Evolutionary conservation across 1,140 invertebrate species (phyloP), one percentile per base, ranked within the genome.

Genomic region (Pentalonia nigronervosa): DNA sequence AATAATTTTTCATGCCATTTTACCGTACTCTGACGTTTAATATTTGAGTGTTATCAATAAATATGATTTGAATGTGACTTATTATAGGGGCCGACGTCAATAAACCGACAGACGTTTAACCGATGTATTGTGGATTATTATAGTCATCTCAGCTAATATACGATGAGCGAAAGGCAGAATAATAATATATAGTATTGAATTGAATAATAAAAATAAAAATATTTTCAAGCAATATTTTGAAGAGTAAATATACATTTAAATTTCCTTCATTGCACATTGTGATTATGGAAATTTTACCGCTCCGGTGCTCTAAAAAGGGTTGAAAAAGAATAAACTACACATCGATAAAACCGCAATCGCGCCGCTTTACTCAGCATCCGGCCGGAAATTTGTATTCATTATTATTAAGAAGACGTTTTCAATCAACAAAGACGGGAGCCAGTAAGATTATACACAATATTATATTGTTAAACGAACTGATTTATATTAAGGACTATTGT

Each of bases 371-470:
- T n/a, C 60, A 34, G 60, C 60, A 76, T 76, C 60, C 60, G 30
- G 30, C 60, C 60, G 60, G 60, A 76, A 76, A 76, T 76, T 76
- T 76, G 60, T 76, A 76, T 76, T 76, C 60, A 76, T 76, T 76
- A 76, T 76, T 76, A 76, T 76, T 76, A 76, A 76, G 60, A n/a
- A 76, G 60, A 76, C 60, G n/a, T 76, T 76, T 76, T 76, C 60
- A 76, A 76, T 76, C 30, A 76, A 76, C 60, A n/a, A 76, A n/a
- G n/a, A 76, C 60, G 30, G 11, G 60, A n/a, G 11, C 60, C n/a
- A 76, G 60, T 76, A 76, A 76, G 60, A 76, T 76, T 76, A 53
- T 53, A 7, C 21, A 53, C 21, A 21, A 53, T 20, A 21, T 53
- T 53, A 76, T 76, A 76, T n/a, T 76, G 60, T 76, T 76, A 76